A percentile compares a stretch with the other conserved stretches of the same genome.
Evolutionary conservation across 1,140 invertebrate genomes (phyloP).

Genomic region (Mercenaria mercenaria): DNA sequence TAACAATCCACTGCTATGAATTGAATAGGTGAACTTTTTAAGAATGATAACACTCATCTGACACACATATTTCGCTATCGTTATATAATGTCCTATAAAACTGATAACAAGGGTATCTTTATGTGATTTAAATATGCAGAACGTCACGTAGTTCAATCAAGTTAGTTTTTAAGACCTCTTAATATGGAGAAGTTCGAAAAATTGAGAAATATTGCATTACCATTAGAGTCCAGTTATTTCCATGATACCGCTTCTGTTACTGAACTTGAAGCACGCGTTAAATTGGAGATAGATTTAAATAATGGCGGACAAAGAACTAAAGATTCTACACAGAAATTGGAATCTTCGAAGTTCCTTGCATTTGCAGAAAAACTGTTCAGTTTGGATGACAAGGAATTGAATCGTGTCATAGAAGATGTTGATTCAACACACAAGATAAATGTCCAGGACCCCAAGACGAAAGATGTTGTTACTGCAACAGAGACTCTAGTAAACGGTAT

Average conservation of each 20-base stretch:
- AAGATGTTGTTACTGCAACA: conserved; percentile 29
- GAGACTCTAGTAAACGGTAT: conserved; percentile 20
- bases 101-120: no score
- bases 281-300: not conserved
- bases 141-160: no score
- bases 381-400: conserved; percentile 18
- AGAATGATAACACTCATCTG: no score
- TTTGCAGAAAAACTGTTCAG: conserved; percentile 11
- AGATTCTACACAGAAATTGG: not conserved
- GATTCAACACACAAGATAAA: not conserved
- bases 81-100: no score
- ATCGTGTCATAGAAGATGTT: conserved; percentile 17
- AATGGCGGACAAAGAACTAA: not conserved
- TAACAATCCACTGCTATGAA: no score
- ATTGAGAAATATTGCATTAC: not conserved
- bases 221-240: not conserved
- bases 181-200: not conserved
- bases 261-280: not conserved
- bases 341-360: not conserved
- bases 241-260: not conserved
- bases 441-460: not conserved
- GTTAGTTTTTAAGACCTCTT: no score
- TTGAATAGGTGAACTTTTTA: no score
- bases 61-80: no score
- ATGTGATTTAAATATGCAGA: no score